phyloP scores from a whole-genome alignment of 1,140 invertebrate species.

The Rhyzopertha dominica region DNA sequence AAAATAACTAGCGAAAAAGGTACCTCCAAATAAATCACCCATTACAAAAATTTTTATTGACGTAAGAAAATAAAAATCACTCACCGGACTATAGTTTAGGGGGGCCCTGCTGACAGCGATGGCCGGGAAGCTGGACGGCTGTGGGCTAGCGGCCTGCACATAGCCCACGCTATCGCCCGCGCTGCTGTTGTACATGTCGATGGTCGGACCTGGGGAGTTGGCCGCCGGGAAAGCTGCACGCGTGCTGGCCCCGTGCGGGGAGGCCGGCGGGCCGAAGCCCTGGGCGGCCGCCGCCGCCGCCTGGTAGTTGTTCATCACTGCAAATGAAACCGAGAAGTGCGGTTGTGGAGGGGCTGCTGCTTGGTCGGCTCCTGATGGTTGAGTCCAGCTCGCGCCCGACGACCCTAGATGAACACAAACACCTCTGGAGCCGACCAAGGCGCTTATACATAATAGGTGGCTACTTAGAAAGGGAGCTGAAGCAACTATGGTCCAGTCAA shows the following conservation, averaged over 20 bases:
- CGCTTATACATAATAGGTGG: too few species aligned
- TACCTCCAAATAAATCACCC: slow-evolving; percentile 29
- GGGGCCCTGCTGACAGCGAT: slow-evolving; percentile 85
- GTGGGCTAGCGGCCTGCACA: slow-evolving; percentile 87
- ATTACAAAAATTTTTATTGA: background rate
- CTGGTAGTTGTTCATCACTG: slow-evolving; percentile 95
- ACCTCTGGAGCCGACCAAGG: slow-evolving; percentile 37
- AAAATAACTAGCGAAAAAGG: too few species aligned
- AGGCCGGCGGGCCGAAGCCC: slow-evolving; percentile 68
- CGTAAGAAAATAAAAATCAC: slow-evolving; percentile 38
- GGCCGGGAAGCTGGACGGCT: slow-evolving; percentile 83
- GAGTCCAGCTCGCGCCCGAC: slow-evolving; percentile 33
- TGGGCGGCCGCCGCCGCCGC: slow-evolving; percentile 66
- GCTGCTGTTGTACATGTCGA: slow-evolving; percentile 81
- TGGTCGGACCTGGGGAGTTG: slow-evolving; percentile 78
- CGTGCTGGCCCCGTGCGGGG: slow-evolving; percentile 58
- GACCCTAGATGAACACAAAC: slow-evolving; percentile 34
- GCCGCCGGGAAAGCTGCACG: slow-evolving; percentile 77
- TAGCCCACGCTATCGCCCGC: slow-evolving; percentile 82
- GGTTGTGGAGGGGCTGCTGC: slow-evolving; percentile 28
- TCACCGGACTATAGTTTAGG: slow-evolving; percentile 85
- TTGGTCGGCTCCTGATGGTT: slow-evolving; percentile 35
- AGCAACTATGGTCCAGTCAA: too few species aligned
- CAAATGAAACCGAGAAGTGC: slow-evolving; percentile 44
- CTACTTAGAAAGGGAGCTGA: too few species aligned